A percentile compares a stretch with the other conserved stretches of the same genome.
Evolutionary conservation across 1,140 invertebrate species (phyloP).

Genomic region (Drosophila auraria): DNA sequence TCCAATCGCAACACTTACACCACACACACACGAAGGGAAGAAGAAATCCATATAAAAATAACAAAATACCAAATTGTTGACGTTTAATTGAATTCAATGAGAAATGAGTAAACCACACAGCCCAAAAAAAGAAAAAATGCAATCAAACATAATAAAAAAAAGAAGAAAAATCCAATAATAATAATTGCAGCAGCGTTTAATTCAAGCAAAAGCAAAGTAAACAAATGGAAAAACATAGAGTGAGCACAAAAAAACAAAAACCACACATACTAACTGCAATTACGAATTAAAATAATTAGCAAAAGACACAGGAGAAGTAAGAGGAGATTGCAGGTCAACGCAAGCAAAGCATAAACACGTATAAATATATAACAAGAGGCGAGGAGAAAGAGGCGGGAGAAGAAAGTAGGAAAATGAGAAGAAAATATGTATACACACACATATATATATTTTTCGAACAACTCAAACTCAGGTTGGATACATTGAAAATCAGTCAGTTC

Average conservation of each 20-base stretch:
- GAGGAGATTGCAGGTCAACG: slow-evolving; percentile 39
- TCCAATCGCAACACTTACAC: slow-evolving; percentile 53
- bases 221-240: slow-evolving; percentile 74
- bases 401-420: slow-evolving; percentile 36
- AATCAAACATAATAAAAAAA: slow-evolving; percentile 69
- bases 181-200: slow-evolving; percentile 71
- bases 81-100: slow-evolving; percentile 79
- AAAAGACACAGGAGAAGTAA: slow-evolving; percentile 13
- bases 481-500: slow-evolving; percentile 81
- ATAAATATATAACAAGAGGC: slow-evolving; percentile 44
- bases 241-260: slow-evolving; percentile 67
- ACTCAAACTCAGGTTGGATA: slow-evolving; percentile 84
- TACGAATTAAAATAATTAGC: slow-evolving; percentile 57
- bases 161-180: slow-evolving; percentile 45
- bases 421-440: slow-evolving; percentile 41
- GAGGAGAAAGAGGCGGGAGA: slow-evolving; percentile 21
- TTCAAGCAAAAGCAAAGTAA: slow-evolving; percentile 60
- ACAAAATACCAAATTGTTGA: slow-evolving; percentile 71
- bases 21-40: slow-evolving; percentile 25
- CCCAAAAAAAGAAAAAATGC: slow-evolving; percentile 49
- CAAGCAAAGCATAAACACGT: slow-evolving; percentile 29
- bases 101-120: slow-evolving; percentile 50
- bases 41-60: slow-evolving; percentile 31
- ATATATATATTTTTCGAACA: slow-evolving; percentile 81
- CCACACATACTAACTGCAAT: slow-evolving; percentile 62